Evolutionary conservation across 2,888 invertebrate species (phyloP), one percentile per base, ranked within the genome.

Genomic region (Cacoxenus indagator): DNA sequence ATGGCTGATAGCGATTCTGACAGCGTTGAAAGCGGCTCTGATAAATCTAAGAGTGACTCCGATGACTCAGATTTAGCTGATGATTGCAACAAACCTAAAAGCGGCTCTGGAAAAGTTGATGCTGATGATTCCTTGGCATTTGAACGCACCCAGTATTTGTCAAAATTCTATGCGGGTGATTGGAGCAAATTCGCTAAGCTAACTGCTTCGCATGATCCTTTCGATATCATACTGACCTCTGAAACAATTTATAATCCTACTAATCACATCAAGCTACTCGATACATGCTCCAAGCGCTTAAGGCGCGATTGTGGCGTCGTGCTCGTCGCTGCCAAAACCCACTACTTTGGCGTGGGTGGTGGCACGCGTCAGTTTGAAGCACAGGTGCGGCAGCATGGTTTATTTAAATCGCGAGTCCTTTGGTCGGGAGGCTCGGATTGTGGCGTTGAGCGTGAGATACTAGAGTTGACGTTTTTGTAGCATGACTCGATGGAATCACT

Each of bases 331-430:
- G 97, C 96, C 2, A 99, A 98, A 90, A 92, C 92, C 14, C 92
- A 94, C 88, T 99, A 99, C 87, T 98, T 98, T 90, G 98, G 98
- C 73, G 96, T 98, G 24, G 98, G 98, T 11, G 98, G 98, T 64
- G 93, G 96, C 11, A 90, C 93, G 48, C 89, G 92, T 73, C 91
- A 93, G 76, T 98, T 98, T 90, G 91, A 93, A 86, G 86, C 91
- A 55, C 86, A 90, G 64, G 78, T 96, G 2, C 3, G 9, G 9
- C 9, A n/a, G 22, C 51, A 51, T 22, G 5, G 83, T 89, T 69
- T 87, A 89, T 92, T 96, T 78, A 81, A 89, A 27, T 88, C 89
- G 71, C 87, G 90, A 79, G 88, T 90, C 37, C 90, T 92, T 65
- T 95, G 94, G 94, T 91, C 89, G 82, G 92, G 51, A 5, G 51